Base-by-base conservation (phyloP, 2,113 vertebrate species). In the Trogon melanurus region DNA sequence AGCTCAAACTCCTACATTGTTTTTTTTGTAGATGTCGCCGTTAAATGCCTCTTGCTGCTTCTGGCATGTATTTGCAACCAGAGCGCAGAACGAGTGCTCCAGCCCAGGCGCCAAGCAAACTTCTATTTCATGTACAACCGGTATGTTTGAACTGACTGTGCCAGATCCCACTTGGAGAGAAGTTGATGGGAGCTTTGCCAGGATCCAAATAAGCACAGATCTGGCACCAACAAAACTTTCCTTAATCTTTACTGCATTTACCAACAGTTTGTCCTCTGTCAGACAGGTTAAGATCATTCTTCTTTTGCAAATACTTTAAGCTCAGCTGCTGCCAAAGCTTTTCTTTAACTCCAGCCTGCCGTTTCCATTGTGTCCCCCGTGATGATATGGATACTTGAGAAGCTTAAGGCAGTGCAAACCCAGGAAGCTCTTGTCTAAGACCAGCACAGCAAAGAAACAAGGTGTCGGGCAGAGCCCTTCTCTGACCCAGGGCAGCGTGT, bases 341-440 rank as follows among this genome's bases (percentile, higher is more conserved):
- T 82, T 48, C 66, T 85, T 88, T 38, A 82, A 88, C 58, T 83
- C 51, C 22, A 58, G 56, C 23, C 47, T 82, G 26, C 51, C 2
- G 0, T 50, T 54, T 72, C 66, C 51, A 74, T 16, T 1, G 1
- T 0, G 0, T 8, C 11, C 45, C 29, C 29, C 0, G 0, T 6
- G 50, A 30, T 67, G 47, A 57, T n/a, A 12, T 3, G n/a, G 67
- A 53, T 32, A 51, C 29, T 30, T 29, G 11, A 82, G 76, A 22
- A 86, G 54, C 32, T 53, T 12, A 62, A 81, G 76, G 54, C 60
- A 48, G 57, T 26, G 16, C n/a, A 58, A 44, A 67, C 8, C 0
- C 2, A 74, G 44, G 44, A 78, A 50, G 30, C 65, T 78, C 12
- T 71, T 57, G 78, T 0, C 0, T 45, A n/a, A 58, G 16, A 34